Conservation (phyloP, 1,140 invertebrate species). For the Bombus confusus region DNA sequence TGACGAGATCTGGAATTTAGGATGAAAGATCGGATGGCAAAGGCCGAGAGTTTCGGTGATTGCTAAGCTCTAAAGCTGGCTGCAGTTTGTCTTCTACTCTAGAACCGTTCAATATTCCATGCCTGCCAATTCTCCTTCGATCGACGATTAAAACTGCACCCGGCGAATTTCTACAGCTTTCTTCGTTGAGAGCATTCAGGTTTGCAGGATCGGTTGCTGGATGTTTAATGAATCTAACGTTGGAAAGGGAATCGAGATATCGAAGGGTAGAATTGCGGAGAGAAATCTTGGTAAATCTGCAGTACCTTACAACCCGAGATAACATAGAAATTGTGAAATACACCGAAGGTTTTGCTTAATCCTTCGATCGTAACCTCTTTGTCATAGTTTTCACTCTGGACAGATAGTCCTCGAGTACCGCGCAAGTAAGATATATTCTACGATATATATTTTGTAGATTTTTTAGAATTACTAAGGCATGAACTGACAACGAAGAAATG, state of each 20-base stretch:
- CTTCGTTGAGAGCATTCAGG: background rate
- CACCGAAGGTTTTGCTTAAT: too few relatives aligned
- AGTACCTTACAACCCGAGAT: background rate
- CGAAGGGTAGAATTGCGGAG: background rate
- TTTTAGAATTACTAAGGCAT: too few relatives aligned
- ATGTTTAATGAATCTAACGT: conserved; percentile 1
- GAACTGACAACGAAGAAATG: too few relatives aligned
- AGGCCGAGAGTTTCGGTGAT: conserved; percentile 14
- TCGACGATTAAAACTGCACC: conserved; percentile 30
- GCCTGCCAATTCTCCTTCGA: conserved; percentile 12
- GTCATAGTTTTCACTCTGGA: too few relatives aligned
- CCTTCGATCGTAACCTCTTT: too few relatives aligned
- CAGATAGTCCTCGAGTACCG: too few relatives aligned
- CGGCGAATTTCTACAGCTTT: background rate
- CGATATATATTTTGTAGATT: too few relatives aligned
- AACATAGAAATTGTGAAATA: background rate
- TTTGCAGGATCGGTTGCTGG: background rate
- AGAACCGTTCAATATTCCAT: conserved; percentile 18
- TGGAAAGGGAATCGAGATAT: conserved; percentile 7
- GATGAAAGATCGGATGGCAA: background rate
- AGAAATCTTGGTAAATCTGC: background rate
- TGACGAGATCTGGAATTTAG: conserved; percentile 15
- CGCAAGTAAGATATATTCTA: too few relatives aligned
- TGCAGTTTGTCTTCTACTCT: conserved; percentile 37
- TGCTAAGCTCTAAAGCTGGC: conserved; percentile 16